Conservation (phyloP, 1,140 invertebrate species). For the Scaptomyza montana region DNA sequence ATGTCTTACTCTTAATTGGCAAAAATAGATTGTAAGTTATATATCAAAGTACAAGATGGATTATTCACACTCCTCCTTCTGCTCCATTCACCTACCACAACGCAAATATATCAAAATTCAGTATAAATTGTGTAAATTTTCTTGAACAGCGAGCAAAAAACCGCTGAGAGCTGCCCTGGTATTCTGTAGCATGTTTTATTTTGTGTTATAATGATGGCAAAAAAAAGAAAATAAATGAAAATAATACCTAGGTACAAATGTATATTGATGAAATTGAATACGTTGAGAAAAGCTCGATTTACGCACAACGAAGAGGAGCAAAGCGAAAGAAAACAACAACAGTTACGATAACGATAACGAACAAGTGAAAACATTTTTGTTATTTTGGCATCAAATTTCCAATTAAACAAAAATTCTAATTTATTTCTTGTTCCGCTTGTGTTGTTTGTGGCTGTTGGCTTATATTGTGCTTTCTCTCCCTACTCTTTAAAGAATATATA, state of each 20-base stretch:
- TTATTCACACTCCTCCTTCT: not conserved
- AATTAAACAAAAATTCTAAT: conserved; percentile 81
- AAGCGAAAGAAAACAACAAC: conserved; percentile 14
- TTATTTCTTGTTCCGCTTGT: conserved; percentile 52
- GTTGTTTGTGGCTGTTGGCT: not conserved
- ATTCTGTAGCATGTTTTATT: conserved; percentile 58
- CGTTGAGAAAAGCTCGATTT: conserved; percentile 72
- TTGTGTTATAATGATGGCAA: conserved; percentile 68
- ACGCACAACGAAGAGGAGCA: conserved; percentile 14
- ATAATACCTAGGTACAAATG: conserved; percentile 62
- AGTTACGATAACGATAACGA: not conserved
- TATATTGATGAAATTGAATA: conserved; percentile 76
- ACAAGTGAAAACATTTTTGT: conserved; percentile 40
- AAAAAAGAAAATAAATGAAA: conserved; percentile 17
- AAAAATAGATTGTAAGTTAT: too few relatives aligned
- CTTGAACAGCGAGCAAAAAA: not conserved
- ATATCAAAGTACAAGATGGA: too few relatives aligned
- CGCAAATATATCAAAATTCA: not conserved
- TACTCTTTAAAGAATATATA: too few relatives aligned
- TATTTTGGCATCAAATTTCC: conserved; percentile 73
- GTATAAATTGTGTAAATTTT: not conserved
- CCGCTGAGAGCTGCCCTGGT: conserved; percentile 5
- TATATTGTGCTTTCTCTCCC: too few relatives aligned
- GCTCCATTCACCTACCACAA: too few relatives aligned
- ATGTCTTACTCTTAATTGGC: not conserved